These are phyloP conservation scores for Sebastes vulpes DNA, from an alignment of 2,797 vertebrate genomes.

Conservation along the genomic window DNA sequence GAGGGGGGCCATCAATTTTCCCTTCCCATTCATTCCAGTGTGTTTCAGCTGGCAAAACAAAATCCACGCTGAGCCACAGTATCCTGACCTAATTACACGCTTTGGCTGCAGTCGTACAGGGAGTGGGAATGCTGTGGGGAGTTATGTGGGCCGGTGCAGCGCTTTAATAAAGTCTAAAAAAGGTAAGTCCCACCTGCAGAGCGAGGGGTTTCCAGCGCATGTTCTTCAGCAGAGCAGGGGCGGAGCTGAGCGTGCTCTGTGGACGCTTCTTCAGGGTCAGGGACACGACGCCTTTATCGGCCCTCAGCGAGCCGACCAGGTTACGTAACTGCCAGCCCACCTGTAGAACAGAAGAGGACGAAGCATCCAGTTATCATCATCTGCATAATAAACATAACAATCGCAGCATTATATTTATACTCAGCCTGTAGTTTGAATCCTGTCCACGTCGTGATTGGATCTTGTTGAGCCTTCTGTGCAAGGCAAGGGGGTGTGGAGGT, in stretches of 20 bases:
- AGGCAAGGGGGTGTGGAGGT: constrained; percentile 69
- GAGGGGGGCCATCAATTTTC: constrained; percentile 22
- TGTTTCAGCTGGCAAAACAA: constrained; percentile 44
- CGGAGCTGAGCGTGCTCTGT: constrained; percentile 92
- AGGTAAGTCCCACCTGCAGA: constrained; percentile 87
- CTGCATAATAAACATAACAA: constrained; percentile 6
- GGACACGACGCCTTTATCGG: constrained; percentile 91
- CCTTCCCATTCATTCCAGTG: constrained; percentile 20
- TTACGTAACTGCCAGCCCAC: constrained; percentile 96
- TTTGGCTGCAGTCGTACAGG: constrained; percentile 39
- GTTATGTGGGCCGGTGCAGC: constrained; percentile 60
- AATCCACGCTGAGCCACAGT: constrained; percentile 55
- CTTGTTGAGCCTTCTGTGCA: constrained; percentile 62
- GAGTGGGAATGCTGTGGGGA: constrained; percentile 42
- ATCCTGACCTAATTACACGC: constrained; percentile 75
- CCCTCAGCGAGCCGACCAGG: constrained; percentile 91
- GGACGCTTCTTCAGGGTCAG: constrained; percentile 94
- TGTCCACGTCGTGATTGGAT: constrained; percentile 67
- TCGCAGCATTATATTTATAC: background rate
- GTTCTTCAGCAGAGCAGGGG: constrained; percentile 93
- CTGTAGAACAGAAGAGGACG: constrained; percentile 68
- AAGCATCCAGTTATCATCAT: background rate
- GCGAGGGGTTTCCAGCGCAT: constrained; percentile 94
- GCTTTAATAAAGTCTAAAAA: constrained; percentile 75
- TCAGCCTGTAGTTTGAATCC: constrained; percentile 50